Evolutionary conservation across 2,888 invertebrate species (phyloP).

Genomic region (Pimpla rufipes): DNA sequence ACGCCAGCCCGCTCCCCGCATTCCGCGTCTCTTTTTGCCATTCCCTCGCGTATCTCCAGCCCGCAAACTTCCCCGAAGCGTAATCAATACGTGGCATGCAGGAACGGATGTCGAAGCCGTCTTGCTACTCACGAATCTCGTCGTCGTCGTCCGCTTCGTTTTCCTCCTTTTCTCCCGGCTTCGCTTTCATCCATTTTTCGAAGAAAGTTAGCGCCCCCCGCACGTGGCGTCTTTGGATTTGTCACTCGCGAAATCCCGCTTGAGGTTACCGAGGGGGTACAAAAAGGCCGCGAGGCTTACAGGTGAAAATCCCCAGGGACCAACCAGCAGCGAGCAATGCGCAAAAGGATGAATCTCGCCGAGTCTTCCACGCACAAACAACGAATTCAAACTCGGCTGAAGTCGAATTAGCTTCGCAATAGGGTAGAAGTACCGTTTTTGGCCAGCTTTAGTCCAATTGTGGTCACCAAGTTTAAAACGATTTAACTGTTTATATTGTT

Average conservation of each 20-base stretch:
- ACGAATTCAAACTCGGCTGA: neutral
- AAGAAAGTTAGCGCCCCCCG: constrained; percentile 33
- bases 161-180: constrained; percentile 35
- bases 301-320: neutral
- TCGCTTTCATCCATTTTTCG: constrained; percentile 59
- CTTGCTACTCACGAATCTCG: constrained; percentile 2
- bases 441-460: too few species aligned
- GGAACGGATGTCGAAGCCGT: constrained; percentile 13
- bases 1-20: neutral
- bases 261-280: neutral
- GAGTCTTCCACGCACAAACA: neutral
- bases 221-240: constrained; percentile 13
- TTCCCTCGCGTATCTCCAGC: constrained; percentile 64
- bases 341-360: neutral
- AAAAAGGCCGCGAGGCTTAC: neutral
- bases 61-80: constrained; percentile 43
- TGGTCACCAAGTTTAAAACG: too few species aligned
- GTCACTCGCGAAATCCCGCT: constrained; percentile 16
- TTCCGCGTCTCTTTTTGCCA: constrained; percentile 23
- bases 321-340: neutral
- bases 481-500: too few species aligned
- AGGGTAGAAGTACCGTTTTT: too few species aligned
- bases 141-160: constrained; percentile 16
- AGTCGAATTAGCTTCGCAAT: neutral
- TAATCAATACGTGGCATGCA: constrained; percentile 56